A percentile compares a stretch with the other conserved stretches of the same genome.
phyloP scores from a whole-genome alignment of 2,888 invertebrate genomes.

The Uloborus plumipes region DNA sequence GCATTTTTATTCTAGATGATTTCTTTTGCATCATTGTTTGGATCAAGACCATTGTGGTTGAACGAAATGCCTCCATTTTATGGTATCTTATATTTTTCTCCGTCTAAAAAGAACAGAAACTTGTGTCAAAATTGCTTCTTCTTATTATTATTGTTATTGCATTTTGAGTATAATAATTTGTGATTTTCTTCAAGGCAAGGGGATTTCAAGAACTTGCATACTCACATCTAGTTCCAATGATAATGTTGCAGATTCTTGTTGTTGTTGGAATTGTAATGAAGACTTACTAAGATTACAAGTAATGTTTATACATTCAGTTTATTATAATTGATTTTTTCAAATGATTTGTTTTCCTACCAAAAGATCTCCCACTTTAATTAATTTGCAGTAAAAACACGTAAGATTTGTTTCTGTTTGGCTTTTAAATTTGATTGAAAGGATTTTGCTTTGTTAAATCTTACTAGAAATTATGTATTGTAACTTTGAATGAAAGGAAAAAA shows the following conservation, averaged over 20 bases:
- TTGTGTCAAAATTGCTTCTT: too few species aligned
- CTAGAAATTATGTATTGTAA: neutral
- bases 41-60: constrained; percentile 65
- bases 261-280: constrained; percentile 66
- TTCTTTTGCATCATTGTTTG: constrained; percentile 65
- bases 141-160: too few species aligned
- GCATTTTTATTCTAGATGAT: neutral
- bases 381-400: neutral
- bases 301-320: neutral
- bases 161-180: neutral
- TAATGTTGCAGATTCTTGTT: constrained; percentile 32
- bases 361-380: neutral
- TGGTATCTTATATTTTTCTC: constrained; percentile 41
- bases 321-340: neutral
- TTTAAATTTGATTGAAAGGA: too few species aligned
- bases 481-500: too few species aligned
- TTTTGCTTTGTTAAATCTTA: too few species aligned
- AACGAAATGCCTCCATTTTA: constrained; percentile 67
- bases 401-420: neutral
- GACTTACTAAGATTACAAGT: constrained; percentile 66
- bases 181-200: constrained; percentile 41
- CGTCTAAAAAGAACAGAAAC: neutral
- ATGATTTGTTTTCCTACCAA: neutral
- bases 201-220: constrained; percentile 51
- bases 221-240: constrained; percentile 20